phyloP scores from a whole-genome alignment of 2,113 vertebrate species.

The Sturnira hondurensis region DNA sequence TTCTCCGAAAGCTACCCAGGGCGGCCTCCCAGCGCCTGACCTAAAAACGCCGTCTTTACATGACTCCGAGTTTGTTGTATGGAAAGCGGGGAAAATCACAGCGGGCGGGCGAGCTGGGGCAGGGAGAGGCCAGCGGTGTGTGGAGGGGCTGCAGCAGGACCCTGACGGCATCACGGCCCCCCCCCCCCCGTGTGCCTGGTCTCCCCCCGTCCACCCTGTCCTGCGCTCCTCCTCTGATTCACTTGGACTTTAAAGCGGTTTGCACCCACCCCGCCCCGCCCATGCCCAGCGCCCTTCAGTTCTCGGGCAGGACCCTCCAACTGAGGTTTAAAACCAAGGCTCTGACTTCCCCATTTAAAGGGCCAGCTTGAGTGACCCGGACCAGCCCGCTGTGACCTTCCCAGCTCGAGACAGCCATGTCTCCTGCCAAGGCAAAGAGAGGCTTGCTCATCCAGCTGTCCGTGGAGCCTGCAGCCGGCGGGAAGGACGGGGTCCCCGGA shows the following conservation, averaged over 20 bases:
- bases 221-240: neutral
- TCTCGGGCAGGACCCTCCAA: neutral
- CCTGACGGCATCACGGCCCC: fast-evolving
- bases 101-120: neutral
- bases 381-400: constrained; percentile 10
- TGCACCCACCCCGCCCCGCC: neutral
- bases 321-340: constrained; percentile 2
- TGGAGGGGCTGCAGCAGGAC: fast-evolving
- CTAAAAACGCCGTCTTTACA: neutral
- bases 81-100: neutral
- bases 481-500: constrained; percentile 59
- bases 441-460: constrained; percentile 54
- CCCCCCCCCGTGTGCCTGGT: fast-evolving
- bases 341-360: neutral
- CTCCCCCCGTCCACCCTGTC: neutral
- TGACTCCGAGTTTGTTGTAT: too few species aligned
- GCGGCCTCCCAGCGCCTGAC: neutral
- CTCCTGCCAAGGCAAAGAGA: neutral
- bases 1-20: constrained; percentile 28
- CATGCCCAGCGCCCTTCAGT: neutral
- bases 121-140: fast-evolving
- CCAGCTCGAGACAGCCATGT: neutral
- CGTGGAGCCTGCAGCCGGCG: neutral
- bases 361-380: constrained; percentile 15
- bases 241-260: neutral